Evolutionary conservation across 2,797 vertebrate genomes (phyloP).

Genomic region (Mormyrus hasselquistii): DNA sequence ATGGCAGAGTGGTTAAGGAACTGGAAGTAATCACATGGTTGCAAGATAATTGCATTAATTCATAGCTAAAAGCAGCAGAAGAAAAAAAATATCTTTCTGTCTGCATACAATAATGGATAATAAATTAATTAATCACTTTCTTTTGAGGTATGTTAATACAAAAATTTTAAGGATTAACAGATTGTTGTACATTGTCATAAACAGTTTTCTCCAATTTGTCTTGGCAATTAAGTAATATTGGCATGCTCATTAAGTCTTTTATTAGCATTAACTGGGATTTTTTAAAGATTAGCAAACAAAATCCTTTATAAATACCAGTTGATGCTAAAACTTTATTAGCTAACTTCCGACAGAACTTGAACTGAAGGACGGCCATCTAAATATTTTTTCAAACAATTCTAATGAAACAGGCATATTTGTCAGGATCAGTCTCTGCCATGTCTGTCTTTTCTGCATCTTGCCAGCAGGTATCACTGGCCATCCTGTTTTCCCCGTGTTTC

Average conservation of each 20-base stretch:
- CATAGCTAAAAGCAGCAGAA: neutral
- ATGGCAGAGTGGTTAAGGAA: slow-evolving; percentile 10
- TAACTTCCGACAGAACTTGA: neutral
- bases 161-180: neutral
- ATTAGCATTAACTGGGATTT: slow-evolving; percentile 3
- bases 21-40: slow-evolving; percentile 1
- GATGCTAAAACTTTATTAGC: neutral
- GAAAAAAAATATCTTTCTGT: neutral
- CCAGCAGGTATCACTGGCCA: neutral
- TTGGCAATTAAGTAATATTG: neutral
- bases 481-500: neutral
- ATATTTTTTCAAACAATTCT: neutral
- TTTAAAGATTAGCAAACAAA: slow-evolving; percentile 4
- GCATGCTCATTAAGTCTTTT: neutral
- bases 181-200: neutral
- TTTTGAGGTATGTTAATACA: neutral
- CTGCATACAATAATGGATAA: neutral
- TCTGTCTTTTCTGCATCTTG: neutral
- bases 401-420: neutral
- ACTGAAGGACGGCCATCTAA: neutral
- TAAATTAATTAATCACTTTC: neutral
- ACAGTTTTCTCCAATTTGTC: neutral
- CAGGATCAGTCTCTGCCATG: neutral
- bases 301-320: neutral
- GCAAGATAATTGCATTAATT: neutral